Evolutionary conservation across 2,888 invertebrate species (phyloP), one percentile per base, ranked within the genome.

Genomic region (Aleiodes alternator): DNA sequence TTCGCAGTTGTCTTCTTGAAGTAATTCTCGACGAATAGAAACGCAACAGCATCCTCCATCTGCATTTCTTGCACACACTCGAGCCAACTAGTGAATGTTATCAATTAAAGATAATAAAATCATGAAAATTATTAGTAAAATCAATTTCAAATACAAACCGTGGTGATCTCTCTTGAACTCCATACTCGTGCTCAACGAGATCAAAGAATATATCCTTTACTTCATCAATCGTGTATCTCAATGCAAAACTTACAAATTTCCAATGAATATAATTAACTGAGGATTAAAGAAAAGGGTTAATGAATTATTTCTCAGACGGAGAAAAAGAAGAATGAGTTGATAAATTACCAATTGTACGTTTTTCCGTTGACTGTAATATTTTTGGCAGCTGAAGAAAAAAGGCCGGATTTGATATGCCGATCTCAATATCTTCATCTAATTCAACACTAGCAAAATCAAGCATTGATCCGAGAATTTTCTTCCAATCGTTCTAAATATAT

Each of bases 51-150:
- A n/a, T 78, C 70, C 0, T 11, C 0, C 78, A 78, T 75, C 53
- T 78, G 70, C 77, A 78, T 77, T 3, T 71, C 73, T 4, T 48
- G 7, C 4, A 78, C 78, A n/a, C 78, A 78, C 50, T 77, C 76
- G 11, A 34, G 16, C 78, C 77, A 77, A 14, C 78, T 78, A 16
- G 23, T 23, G 23, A 23, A 23, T 23, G 23, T 23, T 23, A 23
- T 23, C 23, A 23, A 23, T 23, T 23, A 2, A 23, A 2, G 23
- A 23, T 23, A 23, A 23, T 23, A 23, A 23, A 23, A 23, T 23
- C 23, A 23, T 23, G 2, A 23, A 23, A 23, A 23, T 23, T 23
- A 23, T 23, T 23, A 1, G 23, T 23, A 1, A 23, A 23, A 23
- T 23, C 23, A 23, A 23, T 23, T 23, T 23, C 23, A 23, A 23